These are phyloP conservation scores for Shinisaurus crocodilurus DNA, from an alignment of 2,113 vertebrate genomes.

Conservation along the genomic window DNA sequence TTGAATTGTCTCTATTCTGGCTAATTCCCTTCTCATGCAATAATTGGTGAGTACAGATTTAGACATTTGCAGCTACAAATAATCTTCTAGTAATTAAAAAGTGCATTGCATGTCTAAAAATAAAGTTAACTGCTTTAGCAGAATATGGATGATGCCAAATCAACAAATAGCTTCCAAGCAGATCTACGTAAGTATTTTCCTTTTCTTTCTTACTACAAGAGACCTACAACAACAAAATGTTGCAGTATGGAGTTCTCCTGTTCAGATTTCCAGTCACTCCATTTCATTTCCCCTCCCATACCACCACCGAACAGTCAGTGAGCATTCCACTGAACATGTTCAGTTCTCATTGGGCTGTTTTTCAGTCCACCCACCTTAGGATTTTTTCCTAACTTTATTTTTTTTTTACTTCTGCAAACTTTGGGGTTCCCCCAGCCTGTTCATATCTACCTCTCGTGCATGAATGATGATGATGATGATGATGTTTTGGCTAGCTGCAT, in stretches of 20 bases:
- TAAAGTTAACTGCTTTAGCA: conserved; percentile 15
- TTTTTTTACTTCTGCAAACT: too few species aligned
- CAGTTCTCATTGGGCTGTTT: too few species aligned
- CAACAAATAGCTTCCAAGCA: background rate
- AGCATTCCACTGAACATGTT: too few species aligned
- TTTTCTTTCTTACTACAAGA: background rate
- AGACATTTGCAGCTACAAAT: background rate
- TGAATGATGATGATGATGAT: too few species aligned
- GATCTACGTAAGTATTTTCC: background rate
- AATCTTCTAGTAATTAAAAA: conserved; percentile 12
- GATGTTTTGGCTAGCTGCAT: too few species aligned
- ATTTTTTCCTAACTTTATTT: too few species aligned
- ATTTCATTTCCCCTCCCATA: background rate
- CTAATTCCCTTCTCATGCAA: background rate
- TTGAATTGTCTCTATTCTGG: conserved; percentile 21
- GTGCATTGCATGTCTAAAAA: conserved; percentile 3
- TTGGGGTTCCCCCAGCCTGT: too few species aligned
- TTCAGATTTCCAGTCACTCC: background rate
- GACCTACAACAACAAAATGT: background rate
- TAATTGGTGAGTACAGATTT: background rate
- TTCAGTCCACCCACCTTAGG: too few species aligned
- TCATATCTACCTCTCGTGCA: too few species aligned
- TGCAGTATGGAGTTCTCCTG: background rate
- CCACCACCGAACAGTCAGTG: background rate
- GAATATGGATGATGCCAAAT: background rate